A percentile compares a stretch with the other conserved stretches of the same genome.
Evolutionary conservation across 1,140 invertebrate genomes (phyloP).

Genomic region (Leptinotarsa lineolata): DNA sequence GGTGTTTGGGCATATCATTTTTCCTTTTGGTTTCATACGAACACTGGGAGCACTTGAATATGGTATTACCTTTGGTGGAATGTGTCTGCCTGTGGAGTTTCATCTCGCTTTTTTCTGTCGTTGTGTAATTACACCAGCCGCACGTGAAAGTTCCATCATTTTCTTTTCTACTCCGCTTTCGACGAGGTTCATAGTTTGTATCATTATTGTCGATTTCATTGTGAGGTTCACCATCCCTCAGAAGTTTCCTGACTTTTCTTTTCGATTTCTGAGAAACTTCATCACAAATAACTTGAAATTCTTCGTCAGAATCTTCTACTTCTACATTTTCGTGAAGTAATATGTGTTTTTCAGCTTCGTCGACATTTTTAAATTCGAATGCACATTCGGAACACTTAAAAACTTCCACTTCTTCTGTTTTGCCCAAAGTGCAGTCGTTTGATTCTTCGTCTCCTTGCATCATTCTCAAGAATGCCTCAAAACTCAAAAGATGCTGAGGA

Average conservation of each 20-base stretch:
- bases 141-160: neutral
- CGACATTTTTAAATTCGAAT: conserved; percentile 31
- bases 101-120: conserved; percentile 30
- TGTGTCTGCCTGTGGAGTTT: conserved; percentile 31
- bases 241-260: neutral
- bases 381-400: conserved; percentile 33
- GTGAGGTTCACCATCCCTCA: neutral
- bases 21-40: conserved; percentile 38
- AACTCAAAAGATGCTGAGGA: no score
- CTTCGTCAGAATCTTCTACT: conserved; percentile 25
- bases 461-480: no score
- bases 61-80: conserved; percentile 16
- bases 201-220: neutral
- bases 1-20: conserved; percentile 42
- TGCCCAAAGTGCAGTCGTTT: neutral
- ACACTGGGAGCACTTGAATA: conserved; percentile 34
- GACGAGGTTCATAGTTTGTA: neutral
- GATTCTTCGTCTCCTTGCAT: neutral
- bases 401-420: neutral
- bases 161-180: neutral
- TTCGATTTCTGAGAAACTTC: neutral
- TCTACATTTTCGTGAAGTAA: conserved; percentile 17
- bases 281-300: conserved; percentile 1
- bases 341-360: conserved; percentile 38
- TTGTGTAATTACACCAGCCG: conserved; percentile 32